Base-by-base conservation (phyloP, 2,888 invertebrate species). In the Dyspetes luteomarginatus region DNA sequence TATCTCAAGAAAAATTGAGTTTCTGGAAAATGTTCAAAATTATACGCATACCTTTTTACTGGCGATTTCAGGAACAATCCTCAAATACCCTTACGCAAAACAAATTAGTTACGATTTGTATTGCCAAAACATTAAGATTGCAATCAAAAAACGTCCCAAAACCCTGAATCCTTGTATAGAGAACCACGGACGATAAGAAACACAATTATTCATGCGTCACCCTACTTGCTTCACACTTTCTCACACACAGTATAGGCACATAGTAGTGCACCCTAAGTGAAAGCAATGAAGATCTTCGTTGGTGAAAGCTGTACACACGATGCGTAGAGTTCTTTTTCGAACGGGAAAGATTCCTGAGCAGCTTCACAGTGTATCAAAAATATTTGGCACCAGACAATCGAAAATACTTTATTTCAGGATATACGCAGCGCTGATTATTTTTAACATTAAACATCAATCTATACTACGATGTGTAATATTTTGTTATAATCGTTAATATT, bases 191-290 rank as follows among this genome's bases (percentile, higher is more conserved):
- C n/a, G n/a, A n/a, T n/a, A n/a, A 9, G 30, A 22, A n/a, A 12
- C 3, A 12, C 43, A 41, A 45, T 36, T 45, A 0, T 30, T 43
- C 55, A 3, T 4, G 17, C 41, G 36, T 48, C 28, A 19, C 19
- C 12, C n/a, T n/a, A 28, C 43, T 55, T 62, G 60, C 62, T 69
- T 69, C 52, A 55, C 52, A 62, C 55, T 76, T 26, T 62, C 62
- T 43, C 17, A n/a, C n/a, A n/a, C n/a, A n/a, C n/a, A n/a, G 55
- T 43, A 60, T 55, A 26, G 30, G 60, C 15, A 24, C 9, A 60
- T n/a, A 45, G 26, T 15, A 41, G 17, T 17, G 15, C 55, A 41
- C n/a, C 28, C 28, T 22, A 36, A 76, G 68, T 76, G 76, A 62
- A 76, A 76, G 74, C 48, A 12, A 36, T 67, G 15, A 52, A n/a